Base-by-base conservation (phyloP, 2,113 vertebrate species). In the Scomber scombrus region DNA sequence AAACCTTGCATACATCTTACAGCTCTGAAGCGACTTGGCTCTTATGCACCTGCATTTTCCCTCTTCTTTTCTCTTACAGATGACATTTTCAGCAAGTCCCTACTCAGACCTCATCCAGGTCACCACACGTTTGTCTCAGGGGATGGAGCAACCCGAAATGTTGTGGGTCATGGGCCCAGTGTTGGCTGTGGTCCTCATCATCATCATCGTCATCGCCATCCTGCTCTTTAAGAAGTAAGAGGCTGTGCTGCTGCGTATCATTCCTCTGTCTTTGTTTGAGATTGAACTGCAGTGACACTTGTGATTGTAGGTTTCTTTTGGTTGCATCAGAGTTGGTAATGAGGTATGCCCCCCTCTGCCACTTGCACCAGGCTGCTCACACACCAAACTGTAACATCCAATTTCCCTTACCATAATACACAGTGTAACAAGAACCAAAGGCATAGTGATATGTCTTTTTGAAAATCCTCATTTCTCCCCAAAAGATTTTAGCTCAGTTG, bases 81-180 rank as follows among this genome's bases (percentile, higher is more conserved):
- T 97, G 94, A 97, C 96, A 58, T 99, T 97, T 0, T 97, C 97
- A 34, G 96, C 97, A 91, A 99, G 98, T 84, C 97, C 98, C 40
- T 99, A 98, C 92, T 99, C 98, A 0, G 97, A 98, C 81, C 96
- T 95, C 73, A 96, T 99, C 0, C 92, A 95, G 72, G 95, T 98
- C 90, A 85, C 93, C 51, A 83, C 93, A 34, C 89, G 82, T 5
- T 0, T 89, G 43, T 26, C 95, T 1, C 95, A 93, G 70, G 95
- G 95, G 54, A 93, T 95, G 78, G 97, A 99, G 66, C 97, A 98
- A 11, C 97, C 97, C 0, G 98, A 99, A 89, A 99, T 99, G 98
- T 86, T 99, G 85, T 99, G 98, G 98, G 98, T 99, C 90, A 98
- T 99, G 92, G 98, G 98, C 34, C 98, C 98, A 0, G 98, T 99